Evolutionary conservation across 2,113 vertebrate species (phyloP), one percentile per base, ranked within the genome.

Genomic region (Bufo gargarizans): DNA sequence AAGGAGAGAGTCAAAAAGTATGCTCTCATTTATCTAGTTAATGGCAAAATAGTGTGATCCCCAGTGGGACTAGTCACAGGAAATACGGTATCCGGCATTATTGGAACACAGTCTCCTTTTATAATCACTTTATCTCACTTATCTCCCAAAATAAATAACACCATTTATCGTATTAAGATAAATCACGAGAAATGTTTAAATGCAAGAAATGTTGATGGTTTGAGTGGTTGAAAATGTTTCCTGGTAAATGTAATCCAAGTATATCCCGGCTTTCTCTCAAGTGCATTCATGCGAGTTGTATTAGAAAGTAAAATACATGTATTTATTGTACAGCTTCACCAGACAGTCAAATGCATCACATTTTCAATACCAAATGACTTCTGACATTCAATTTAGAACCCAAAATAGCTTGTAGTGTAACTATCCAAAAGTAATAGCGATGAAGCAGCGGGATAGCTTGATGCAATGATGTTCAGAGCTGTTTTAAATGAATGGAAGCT

Each of bases 371-470:
- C 85, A 92, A 91, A 91, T 91, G 4, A 88, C 49, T 92, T 90
- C 71, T 90, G 86, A 90, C 85, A 88, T 90, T 86, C 86, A 89
- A 93, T 92, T 89, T 93, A 77, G 91, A 91, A 89, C 55, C 45
- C 63, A 88, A 88, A 84, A 85, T 81, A 90, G 59, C 87, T 90
- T 89, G 72, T 84, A 91, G 78, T 89, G 58, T 89, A 91, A 59
- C 85, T 91, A 19, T 89, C 53, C 76, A 88, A 72, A 56, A 91
- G 50, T 87, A 92, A 90, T 80, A 87, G 86, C 69, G 53, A 84
- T 22, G 84, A 69, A 90, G 20, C 4, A 85, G 49, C 69, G 83
- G 72, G 88, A 3, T 61, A 89, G 77, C 85, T 91, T 88, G 78
- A 85, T 91, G 69, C 8, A 90, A 89, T 82, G 14, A 78, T 90